These are phyloP conservation scores for Enchytraeus crypticus DNA, from an alignment of 2,888 invertebrate genomes.

Conservation along the genomic window DNA sequence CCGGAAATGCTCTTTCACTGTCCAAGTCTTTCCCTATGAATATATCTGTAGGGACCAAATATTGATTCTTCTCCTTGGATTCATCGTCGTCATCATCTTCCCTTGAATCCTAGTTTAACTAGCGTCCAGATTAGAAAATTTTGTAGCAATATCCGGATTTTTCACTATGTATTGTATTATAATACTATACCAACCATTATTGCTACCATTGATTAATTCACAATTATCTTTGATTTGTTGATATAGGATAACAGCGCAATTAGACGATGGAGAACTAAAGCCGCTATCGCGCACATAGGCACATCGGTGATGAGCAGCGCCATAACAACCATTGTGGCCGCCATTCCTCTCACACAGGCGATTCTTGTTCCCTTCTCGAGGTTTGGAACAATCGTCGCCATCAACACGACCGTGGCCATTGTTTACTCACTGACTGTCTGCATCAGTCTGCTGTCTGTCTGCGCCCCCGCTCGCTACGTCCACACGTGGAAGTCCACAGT, in stretches of 20 bases:
- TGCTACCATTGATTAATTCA: no score
- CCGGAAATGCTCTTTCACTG: no score
- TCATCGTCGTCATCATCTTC: no score
- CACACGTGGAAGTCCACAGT: constrained; percentile 2
- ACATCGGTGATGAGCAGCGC: constrained; percentile 41
- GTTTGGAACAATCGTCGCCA: constrained; percentile 43
- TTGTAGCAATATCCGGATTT: no score
- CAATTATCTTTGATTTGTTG: no score
- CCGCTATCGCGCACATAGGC: constrained; percentile 40
- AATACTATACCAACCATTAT: no score
- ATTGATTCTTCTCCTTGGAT: no score
- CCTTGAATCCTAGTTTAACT: no score
- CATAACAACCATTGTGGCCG: constrained; percentile 41
- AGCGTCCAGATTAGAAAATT: no score
- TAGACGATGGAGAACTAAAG: constrained; percentile 35
- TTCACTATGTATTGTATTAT: no score
- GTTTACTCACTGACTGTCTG: constrained; percentile 39
- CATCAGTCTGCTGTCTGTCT: constrained; percentile 33
- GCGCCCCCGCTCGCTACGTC: constrained; percentile 35
- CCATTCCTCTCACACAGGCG: constrained; percentile 41
- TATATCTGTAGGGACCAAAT: no score
- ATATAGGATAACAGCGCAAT: constrained; percentile 27
- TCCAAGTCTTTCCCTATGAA: no score
- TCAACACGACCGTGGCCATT: constrained; percentile 41
- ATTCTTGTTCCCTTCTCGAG: constrained; percentile 41